Evolutionary conservation across 2,888 invertebrate species (phyloP), one percentile per base, ranked within the genome.

Genomic region (Clistopyga incitator): DNA sequence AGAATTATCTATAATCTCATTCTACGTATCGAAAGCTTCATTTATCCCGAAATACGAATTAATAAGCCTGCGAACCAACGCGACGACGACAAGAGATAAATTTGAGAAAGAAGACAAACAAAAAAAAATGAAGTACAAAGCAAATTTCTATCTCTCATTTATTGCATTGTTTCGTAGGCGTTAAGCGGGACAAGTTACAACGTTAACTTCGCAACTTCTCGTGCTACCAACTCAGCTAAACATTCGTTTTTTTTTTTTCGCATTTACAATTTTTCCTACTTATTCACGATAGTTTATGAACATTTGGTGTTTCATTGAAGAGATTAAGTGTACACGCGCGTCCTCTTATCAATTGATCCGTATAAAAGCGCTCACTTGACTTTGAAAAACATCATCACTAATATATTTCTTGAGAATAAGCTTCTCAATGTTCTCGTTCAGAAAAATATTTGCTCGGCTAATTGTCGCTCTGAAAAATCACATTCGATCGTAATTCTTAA

Each of bases 391-490:
- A 42, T n/a, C 50, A 76, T 74, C 61, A 72, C 80, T 77, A 84
- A 74, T 84, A 84, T 84, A 80, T 74, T 52, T 29, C 4, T 29
- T 52, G 77, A 77, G 61, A 77, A 61, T 52, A 72, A 23, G 11
- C 29, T 20, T 68, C 72, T 80, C 61, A 72, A 84, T 34, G 68
- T 77, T 64, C 54, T 78, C 42, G 59, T 78, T 84, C 84, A 75
- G 77, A 84, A 81, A 81, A 84, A 81, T 81, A 84, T 78, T 81
- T 70, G 54, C 78, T 68, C 77, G 70, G 38, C 76, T 81, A 42
- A 78, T 64, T 38, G 45, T 47, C 54, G 52, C 74, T 84, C 70
- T 74, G 50, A 54, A 81, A 74, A 77, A 78, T 83, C 76, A 76
- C 82, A 78, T 78, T 67, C 34, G 71, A 78, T 65, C 75, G 74